phyloP scores from a whole-genome alignment of 2,797 vertebrate species.

The Acipenser oxyrinchus region DNA sequence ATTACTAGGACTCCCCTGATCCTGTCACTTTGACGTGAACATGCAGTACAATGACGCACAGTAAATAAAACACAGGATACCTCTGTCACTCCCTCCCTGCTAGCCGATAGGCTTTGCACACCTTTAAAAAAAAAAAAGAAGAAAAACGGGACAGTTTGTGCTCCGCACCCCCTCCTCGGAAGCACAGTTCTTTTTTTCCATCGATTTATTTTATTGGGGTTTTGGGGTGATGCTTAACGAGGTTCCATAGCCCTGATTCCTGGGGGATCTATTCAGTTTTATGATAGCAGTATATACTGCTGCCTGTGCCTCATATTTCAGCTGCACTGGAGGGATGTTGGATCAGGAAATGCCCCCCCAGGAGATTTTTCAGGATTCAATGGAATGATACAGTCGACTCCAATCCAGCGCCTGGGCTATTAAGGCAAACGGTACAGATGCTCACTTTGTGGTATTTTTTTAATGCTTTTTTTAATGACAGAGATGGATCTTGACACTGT shows the following conservation, averaged over 20 bases:
- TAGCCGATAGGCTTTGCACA: too few relatives aligned
- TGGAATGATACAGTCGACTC: conserved; percentile 2
- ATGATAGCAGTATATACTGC: background rate
- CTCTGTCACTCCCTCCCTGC: conserved; percentile 3
- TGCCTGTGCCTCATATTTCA: background rate
- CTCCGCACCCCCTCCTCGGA: background rate
- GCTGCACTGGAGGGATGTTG: background rate
- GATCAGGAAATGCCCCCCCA: background rate
- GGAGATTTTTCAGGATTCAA: background rate
- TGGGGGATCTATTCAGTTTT: background rate
- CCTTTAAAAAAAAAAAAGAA: too few relatives aligned
- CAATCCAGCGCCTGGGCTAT: background rate
- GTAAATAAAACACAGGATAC: conserved; percentile 12
- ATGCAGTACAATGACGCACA: background rate
- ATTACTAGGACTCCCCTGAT: background rate
- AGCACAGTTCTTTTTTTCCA: background rate
- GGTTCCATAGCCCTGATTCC: background rate
- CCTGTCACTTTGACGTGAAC: background rate
- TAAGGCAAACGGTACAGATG: background rate
- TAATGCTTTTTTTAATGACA: too few relatives aligned
- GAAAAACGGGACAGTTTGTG: background rate
- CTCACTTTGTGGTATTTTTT: too few relatives aligned
- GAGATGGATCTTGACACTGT: too few relatives aligned
- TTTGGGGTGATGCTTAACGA: background rate
- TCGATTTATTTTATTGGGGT: background rate